These are phyloP conservation scores for Sebastes nivosus DNA, from an alignment of 2,797 vertebrate species.

Conservation along the genomic window DNA sequence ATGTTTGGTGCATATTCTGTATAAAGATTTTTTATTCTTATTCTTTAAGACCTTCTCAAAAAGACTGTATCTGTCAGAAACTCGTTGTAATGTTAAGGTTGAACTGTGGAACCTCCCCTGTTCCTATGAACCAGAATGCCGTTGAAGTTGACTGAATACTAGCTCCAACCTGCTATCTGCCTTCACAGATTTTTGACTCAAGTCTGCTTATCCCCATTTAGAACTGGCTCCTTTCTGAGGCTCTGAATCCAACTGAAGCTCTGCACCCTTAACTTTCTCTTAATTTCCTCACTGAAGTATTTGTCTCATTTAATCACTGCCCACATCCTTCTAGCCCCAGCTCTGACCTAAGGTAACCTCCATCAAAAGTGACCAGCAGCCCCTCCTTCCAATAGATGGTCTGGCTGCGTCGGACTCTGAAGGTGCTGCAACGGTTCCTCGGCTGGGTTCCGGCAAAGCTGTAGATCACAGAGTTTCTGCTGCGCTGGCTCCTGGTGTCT, in stretches of 20 bases:
- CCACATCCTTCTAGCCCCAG: background rate
- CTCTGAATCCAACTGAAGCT: background rate
- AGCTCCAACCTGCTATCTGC: background rate
- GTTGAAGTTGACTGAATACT: background rate
- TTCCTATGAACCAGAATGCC: background rate
- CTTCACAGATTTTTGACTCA: background rate
- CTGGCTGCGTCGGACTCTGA: slow-evolving; percentile 94
- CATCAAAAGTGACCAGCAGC: slow-evolving; percentile 94
- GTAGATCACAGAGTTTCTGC: slow-evolving; percentile 88
- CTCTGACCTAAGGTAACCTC: slow-evolving; percentile 95
- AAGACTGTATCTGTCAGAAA: background rate
- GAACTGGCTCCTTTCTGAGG: background rate
- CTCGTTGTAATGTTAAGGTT: background rate
- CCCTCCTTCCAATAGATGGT: slow-evolving; percentile 99
- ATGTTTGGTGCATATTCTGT: background rate
- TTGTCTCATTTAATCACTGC: background rate
- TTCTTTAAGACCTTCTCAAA: background rate
- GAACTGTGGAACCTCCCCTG: background rate
- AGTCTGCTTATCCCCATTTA: background rate
- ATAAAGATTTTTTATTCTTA: background rate
- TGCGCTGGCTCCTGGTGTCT: slow-evolving; percentile 77
- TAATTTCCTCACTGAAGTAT: background rate
- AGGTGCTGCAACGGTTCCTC: slow-evolving; percentile 94
- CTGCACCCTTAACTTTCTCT: background rate
- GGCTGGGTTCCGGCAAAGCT: slow-evolving; percentile 89